Evolutionary conservation across 2,797 vertebrate genomes (phyloP), one percentile per base, ranked within the genome.

Genomic region (Enteromius unitaeniatus): DNA sequence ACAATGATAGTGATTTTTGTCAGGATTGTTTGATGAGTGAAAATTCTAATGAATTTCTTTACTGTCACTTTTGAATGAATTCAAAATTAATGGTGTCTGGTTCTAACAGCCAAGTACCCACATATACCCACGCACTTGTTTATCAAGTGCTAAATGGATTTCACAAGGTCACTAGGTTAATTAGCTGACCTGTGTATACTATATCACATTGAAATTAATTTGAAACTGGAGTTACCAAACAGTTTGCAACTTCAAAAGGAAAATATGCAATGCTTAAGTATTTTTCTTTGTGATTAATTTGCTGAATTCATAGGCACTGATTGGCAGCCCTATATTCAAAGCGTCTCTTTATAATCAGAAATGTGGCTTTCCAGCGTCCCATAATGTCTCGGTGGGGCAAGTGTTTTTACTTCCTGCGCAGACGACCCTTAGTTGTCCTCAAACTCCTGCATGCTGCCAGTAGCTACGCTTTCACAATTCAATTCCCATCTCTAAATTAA

Each of bases 401-500:
- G 21, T 40, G 2, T n/a, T 58, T 40, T 86, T 53, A 79, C 83
- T 82, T 78, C 79, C 31, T 23, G 55, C 21, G 6, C 37, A 58
- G 67, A 60, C n/a, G 62, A 65, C 88, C 78, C 14, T 89, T 82
- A 83, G 88, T 87, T 81, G 77, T 81, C 77, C 74, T 49, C 84
- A 47, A 78, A 74, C 13, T 70, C 58, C 8, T 51, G 64, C 79
- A 86, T 58, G 83, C 78, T 68, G 87, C 82, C 88, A 90, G 87
- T 81, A 89, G 78, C 81, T 86, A 88, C 81, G 65, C 79, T 88
- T 90, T 91, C 89, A 74, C 87, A 86, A 92, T 93, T 93, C 89
- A 90, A 87, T 92, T 91, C 86, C 89, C 86, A 84, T 89, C 84
- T 89, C 87, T 91, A 89, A 93, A 92, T 91, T 80, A 90, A 90